Base-by-base conservation (phyloP, 2,888 invertebrate species). In the Electrophaes corylata region DNA sequence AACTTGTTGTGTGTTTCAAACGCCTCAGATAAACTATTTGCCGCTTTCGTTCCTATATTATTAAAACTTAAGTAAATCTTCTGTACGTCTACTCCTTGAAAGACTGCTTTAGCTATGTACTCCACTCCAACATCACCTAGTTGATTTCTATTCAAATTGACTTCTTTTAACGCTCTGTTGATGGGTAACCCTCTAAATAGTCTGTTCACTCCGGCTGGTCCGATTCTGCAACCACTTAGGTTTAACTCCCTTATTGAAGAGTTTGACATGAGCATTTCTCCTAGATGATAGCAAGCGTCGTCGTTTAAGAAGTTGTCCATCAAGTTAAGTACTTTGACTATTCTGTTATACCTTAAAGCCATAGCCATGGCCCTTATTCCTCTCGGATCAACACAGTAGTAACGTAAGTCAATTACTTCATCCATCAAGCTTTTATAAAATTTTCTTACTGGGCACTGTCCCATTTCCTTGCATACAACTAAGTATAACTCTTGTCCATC, bases 401-500 rank as follows among this genome's bases (percentile, higher is more conserved):
- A 88, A 4, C 62, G 74, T 18, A 91, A 70, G 62, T 90, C 78
- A 18, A 91, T 87, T 4, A 45, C 57, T 5, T 71, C 62, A 4
- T 71, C 70, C 1, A 85, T 50, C 18, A 91, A 70, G 0, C 72
- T 74, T 59, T 51, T 78, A 54, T 80, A 52, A 62, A 89, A 88
- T 3, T 39, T 53, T 57, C 64, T 74, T 0, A 89, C 75, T 1
- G 84, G 83, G 26, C 71, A 72, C 48, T 76, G 76, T 1, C 78
- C 67, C 81, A 85, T 88, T 62, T 84, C 79, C 31, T 81, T 68
- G 55, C 91, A 90, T 0, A 76, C 4, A 12, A 67, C 76, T 51
- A 88, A 47, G 57, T 91, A 91, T 26, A 81, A 52, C 1, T 80
- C 79, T 62, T 86, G 86, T 0, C 89, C 91, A 45, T 91, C 87